phyloP scores from a whole-genome alignment of 35 echinoderm and acorn worm genomes.

The Lytechinus variegatus region DNA sequence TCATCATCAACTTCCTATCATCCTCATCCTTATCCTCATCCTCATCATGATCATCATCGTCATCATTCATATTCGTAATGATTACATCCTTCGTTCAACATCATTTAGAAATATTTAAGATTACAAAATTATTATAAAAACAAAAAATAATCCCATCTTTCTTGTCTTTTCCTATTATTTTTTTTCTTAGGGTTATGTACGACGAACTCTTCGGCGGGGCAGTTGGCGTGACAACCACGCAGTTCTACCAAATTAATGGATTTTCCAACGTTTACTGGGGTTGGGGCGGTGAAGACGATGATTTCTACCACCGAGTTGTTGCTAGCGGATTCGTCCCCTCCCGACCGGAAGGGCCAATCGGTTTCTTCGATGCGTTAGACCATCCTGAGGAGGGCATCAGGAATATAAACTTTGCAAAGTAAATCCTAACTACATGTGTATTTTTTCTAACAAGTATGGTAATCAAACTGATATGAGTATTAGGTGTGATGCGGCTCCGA shows the following conservation, averaged over 20 bases:
- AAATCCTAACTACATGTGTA: neutral
- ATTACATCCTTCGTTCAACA: too few species aligned
- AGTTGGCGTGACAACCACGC: neutral
- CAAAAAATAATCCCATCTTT: too few species aligned
- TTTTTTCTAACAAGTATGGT: too few species aligned
- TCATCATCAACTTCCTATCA: too few species aligned
- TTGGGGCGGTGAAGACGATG: constrained; percentile 16
- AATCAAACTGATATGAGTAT: too few species aligned
- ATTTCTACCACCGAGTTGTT: neutral
- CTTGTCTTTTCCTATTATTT: neutral
- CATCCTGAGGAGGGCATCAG: constrained; percentile 22
- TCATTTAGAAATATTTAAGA: too few species aligned
- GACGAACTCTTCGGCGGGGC: neutral
- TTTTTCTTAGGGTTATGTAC: constrained; percentile 23
- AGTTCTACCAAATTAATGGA: neutral
- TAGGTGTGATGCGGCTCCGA: too few species aligned
- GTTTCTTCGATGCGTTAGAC: constrained; percentile 31
- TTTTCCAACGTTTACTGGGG: constrained; percentile 18
- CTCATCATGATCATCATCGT: too few species aligned
- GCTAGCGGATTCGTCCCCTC: neutral
- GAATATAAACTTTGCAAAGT: constrained; percentile 51
- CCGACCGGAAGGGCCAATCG: constrained; percentile 2
- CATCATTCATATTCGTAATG: too few species aligned
- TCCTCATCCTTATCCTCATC: too few species aligned
- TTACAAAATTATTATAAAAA: too few species aligned